Base-by-base conservation (phyloP, 2,888 invertebrate genomes). In the Drosophila mayaguana region DNA sequence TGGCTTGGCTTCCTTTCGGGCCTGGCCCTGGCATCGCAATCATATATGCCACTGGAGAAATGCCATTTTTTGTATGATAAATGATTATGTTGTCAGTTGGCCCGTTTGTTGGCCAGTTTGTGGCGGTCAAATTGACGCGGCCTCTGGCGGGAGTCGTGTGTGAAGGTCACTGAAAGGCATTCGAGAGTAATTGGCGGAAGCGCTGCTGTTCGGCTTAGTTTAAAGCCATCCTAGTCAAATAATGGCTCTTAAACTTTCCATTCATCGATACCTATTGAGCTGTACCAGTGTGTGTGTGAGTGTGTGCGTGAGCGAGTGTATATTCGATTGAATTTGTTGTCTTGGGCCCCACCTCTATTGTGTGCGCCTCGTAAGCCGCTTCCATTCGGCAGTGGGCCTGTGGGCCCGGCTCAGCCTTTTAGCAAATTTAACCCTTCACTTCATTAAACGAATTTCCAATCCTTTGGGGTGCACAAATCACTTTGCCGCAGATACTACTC, bases 381-480 rank as follows among this genome's bases (percentile, higher is more conserved):
- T 70, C 68, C 54, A 46, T 73, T 75, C 62, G 66, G 40, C 50
- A 63, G 46, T 67, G n/a, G n/a, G 69, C 42, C 64, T 64, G 71
- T 57, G 53, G 50, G 67, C 28, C 18, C 18, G 32, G 48, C 48
- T 50, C 63, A 60, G 67, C 55, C 72, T 67, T 72, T 75, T 75
- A 75, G 62, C 66, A 83, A 88, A 85, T 80, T 80, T 78, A 83
- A 87, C 86, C 86, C 82, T 82, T 76, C 85, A 88, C 86, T 87
- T 87, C 88, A 87, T 86, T 87, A 88, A 88, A 86, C 82, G 86
- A 78, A 83, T 83, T 88, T 67, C 70, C 72, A 80, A 82, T 81
- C 72, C 83, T 81, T 78, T 69, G 63, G 75, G 75, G 67, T 63
- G 78, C 75, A 78, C 86, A 86, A 86, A 85, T 86, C 88, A 88